phyloP scores from a whole-genome alignment of 2,888 invertebrate species.

The Habrosyne pyritoides region DNA sequence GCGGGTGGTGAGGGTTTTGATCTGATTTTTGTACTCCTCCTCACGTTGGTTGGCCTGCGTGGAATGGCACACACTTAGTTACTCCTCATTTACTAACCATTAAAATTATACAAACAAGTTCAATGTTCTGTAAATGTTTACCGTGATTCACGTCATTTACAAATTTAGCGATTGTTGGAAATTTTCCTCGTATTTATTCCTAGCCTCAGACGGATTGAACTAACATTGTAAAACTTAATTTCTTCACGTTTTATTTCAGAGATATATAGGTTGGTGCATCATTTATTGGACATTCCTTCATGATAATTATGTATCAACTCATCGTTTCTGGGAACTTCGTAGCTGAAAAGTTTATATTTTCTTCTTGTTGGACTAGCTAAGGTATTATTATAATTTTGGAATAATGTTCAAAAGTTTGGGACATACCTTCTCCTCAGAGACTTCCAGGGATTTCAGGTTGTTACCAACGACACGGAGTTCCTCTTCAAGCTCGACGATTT shows the following conservation, averaged over 20 bases:
- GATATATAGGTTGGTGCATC: slow-evolving; percentile 71
- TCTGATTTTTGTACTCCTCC: slow-evolving; percentile 99
- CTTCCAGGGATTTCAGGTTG: slow-evolving; percentile 99
- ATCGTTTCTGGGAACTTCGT: slow-evolving; percentile 3
- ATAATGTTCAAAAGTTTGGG: slow-evolving; percentile 14
- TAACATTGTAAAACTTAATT: not conserved
- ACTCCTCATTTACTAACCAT: slow-evolving; percentile 28
- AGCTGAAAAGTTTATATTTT: not conserved
- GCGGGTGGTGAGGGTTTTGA: slow-evolving; percentile 98
- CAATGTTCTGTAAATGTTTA: slow-evolving; percentile 1
- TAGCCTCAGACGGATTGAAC: not conserved
- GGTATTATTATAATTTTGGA: not conserved
- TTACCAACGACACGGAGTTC: slow-evolving; percentile 99
- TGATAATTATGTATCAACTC: not conserved
- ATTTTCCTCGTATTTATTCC: not conserved
- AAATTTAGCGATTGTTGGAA: not conserved
- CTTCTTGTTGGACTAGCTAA: slow-evolving; percentile 6
- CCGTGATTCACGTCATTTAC: not conserved
- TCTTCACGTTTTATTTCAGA: not conserved
- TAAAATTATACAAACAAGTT: slow-evolving; percentile 6
- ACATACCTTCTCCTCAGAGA: slow-evolving; percentile 99
- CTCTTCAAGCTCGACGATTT: slow-evolving; percentile 99
- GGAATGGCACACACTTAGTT: slow-evolving; percentile 58
- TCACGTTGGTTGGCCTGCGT: slow-evolving; percentile 98
- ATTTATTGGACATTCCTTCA: slow-evolving; percentile 32